Evolutionary conservation across 2,888 invertebrate genomes (phyloP).

Genomic region (Apomyelois bistriatella): DNA sequence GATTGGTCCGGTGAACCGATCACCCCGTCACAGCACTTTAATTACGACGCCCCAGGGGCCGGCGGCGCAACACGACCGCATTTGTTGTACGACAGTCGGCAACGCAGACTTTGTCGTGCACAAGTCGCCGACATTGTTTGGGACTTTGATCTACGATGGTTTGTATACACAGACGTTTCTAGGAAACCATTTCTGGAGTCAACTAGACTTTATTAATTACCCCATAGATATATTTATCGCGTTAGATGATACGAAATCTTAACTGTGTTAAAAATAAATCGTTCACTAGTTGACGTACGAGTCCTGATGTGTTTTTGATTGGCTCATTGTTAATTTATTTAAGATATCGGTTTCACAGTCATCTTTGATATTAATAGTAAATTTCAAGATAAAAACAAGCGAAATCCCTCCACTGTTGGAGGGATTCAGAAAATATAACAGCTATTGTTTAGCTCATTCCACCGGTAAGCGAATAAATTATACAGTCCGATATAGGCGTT

Average conservation of each 20-base stretch:
- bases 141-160: slow-evolving; percentile 34
- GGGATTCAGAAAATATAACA: slow-evolving; percentile 61
- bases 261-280: neutral
- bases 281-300: neutral
- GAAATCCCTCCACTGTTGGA: slow-evolving; percentile 17
- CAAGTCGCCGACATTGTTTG: slow-evolving; percentile 51
- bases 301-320: neutral
- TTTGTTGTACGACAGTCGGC: slow-evolving; percentile 54
- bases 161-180: slow-evolving; percentile 4
- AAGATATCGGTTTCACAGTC: no score
- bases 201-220: slow-evolving; percentile 1
- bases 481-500: slow-evolving; percentile 75
- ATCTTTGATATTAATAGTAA: no score
- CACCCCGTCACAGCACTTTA: slow-evolving; percentile 57
- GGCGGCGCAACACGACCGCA: slow-evolving; percentile 59
- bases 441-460: slow-evolving; percentile 65
- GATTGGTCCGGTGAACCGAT: slow-evolving; percentile 40
- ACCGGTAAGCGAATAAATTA: slow-evolving; percentile 74
- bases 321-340: neutral
- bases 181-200: slow-evolving; percentile 3
- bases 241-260: neutral
- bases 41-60: slow-evolving; percentile 70
- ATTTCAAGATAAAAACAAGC: neutral
- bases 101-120: slow-evolving; percentile 53
- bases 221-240: slow-evolving; percentile 1